phyloP scores from a whole-genome alignment of 2,888 invertebrate genomes.

The Cantharis lateralis region DNA sequence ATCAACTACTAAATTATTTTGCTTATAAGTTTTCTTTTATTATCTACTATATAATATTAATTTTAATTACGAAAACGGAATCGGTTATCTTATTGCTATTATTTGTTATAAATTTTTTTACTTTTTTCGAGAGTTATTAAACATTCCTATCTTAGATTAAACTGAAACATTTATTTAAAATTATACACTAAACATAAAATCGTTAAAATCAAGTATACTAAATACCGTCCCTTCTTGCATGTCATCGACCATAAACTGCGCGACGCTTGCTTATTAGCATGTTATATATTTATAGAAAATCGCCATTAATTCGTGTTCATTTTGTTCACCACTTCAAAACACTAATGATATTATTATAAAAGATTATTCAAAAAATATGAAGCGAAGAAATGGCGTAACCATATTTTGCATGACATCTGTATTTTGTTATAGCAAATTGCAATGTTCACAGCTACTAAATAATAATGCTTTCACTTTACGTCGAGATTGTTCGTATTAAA shows the following conservation, averaged over 20 bases:
- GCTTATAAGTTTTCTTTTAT: background rate
- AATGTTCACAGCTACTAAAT: conserved; percentile 30
- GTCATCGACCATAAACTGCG: conserved; percentile 34
- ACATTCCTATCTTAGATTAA: conserved; percentile 46
- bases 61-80: conserved; percentile 14
- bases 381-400: conserved; percentile 29
- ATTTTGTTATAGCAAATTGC: conserved; percentile 23
- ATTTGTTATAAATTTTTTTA: conserved; percentile 7
- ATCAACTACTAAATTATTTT: background rate
- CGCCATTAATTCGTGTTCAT: conserved; percentile 24
- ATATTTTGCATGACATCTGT: conserved; percentile 34
- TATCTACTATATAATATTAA: background rate
- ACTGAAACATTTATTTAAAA: conserved; percentile 50
- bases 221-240: conserved; percentile 46
- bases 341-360: background rate
- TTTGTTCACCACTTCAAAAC: background rate
- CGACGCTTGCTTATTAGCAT: conserved; percentile 27
- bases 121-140: conserved; percentile 34
- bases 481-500: conserved; percentile 24
- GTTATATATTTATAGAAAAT: conserved; percentile 5
- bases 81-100: conserved; percentile 6
- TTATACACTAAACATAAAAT: conserved; percentile 50
- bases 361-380: background rate
- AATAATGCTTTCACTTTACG: conserved; percentile 32
- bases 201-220: conserved; percentile 48